phyloP scores from a whole-genome alignment of 2,113 vertebrate genomes.

The Paraplagusia blochii region DNA sequence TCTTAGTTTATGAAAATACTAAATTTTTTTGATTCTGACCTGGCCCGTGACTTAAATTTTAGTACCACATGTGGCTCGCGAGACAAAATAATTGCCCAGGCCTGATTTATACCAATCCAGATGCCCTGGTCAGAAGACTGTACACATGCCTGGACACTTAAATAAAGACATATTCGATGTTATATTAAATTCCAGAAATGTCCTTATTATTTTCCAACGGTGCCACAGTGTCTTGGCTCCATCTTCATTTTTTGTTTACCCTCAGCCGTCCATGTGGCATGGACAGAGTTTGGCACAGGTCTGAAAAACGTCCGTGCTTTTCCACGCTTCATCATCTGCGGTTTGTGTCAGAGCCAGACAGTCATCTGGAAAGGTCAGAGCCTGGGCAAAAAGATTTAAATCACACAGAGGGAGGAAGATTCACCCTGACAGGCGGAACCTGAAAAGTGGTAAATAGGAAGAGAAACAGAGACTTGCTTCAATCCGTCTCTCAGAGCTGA shows the following conservation, averaged over 20 bases:
- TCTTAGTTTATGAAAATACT: no score
- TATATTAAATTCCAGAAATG: background rate
- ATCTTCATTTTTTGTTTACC: background rate
- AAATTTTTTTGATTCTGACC: no score
- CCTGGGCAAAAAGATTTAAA: constrained; percentile 73
- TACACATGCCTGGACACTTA: no score
- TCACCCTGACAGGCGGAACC: constrained; percentile 72
- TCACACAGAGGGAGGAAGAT: constrained; percentile 65
- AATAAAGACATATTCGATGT: background rate
- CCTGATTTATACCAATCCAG: no score
- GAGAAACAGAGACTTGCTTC: constrained; percentile 41
- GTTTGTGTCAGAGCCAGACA: constrained; percentile 70
- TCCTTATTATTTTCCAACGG: background rate
- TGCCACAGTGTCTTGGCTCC: constrained; percentile 1
- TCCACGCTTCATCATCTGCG: constrained; percentile 61
- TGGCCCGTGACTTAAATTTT: no score
- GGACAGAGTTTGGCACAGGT: constrained; percentile 28
- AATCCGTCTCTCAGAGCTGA: constrained; percentile 35
- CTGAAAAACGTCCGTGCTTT: constrained; percentile 60
- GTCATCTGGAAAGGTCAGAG: constrained; percentile 75
- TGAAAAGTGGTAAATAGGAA: constrained; percentile 63
- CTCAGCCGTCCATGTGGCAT: constrained; percentile 6
- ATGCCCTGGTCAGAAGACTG: no score
- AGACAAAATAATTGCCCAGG: no score
- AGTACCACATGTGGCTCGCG: no score